Evolutionary conservation across 2,797 vertebrate genomes (phyloP), one percentile per base, ranked within the genome.

Genomic region (Melanotaenia maccullochi): DNA sequence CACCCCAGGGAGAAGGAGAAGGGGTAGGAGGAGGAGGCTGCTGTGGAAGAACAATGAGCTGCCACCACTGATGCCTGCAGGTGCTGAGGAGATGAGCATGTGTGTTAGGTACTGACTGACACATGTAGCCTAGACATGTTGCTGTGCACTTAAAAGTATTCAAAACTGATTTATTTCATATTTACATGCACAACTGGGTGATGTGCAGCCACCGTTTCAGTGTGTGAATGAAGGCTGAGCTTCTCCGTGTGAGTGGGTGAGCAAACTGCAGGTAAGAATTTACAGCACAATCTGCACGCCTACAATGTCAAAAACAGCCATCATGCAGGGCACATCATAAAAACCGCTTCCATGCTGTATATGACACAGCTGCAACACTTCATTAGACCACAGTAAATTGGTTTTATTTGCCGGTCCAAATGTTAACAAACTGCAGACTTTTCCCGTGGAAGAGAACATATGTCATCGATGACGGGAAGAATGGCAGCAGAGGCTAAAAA

Each of bases 1-100:
- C 89, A 78, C 89, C 89, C 83, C 55, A 22, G 90, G 89, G 90
- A 90, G 82, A 79, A 78, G 77, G 40, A 84, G 78, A 65, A 79
- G 83, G 9, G 71, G 70, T 5, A 74, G 70, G 5, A 76, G 71
- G 40, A 80, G 75, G 61, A 83, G 65, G 63, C 44, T 68, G 44
- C 75, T 33, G 67, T 70, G 75, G 75, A 87, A 18, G 82, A 86
- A 88, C 78, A 88, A 89, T 85, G 74, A 85, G 63, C 73, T 79
- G 79, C 79, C 82, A 74, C 69, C 76, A 49, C 61, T 73, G 67
- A 74, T 68, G 83, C 74, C 85, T 79, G 82, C 85, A 81, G 84
- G 82, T 87, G 35, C 63, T 71, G 69, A 73, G 40, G 8, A 24
- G 47, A 71, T 35, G 51, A 30, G 51, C 59, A 64, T 68, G 70